Base-by-base conservation (phyloP, 2,113 vertebrate species). In the Anser cygnoides region DNA sequence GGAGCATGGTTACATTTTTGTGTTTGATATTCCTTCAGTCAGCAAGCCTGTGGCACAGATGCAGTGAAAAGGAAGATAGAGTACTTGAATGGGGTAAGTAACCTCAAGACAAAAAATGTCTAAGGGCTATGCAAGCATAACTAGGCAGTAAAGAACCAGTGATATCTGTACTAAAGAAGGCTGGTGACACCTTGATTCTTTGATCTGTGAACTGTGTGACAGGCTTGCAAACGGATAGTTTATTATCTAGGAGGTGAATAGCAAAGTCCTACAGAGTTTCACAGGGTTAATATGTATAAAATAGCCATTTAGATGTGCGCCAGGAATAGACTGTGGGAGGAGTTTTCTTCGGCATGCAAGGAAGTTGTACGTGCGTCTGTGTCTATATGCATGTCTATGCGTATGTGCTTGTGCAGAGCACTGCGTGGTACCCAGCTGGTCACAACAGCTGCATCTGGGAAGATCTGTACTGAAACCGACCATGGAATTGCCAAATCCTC, bases 131-230 rank as follows among this genome's bases (percentile, higher is more conserved):
- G 87, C 86, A 96, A 97, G 92, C 92, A 97, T 96, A 97, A 96
- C 89, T 92, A 84, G 93, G 88, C 85, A 92, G 92, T 91, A 97
- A 97, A 98, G 95, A 96, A 98, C 67, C 95, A 97, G 93, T 89
- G 83, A 97, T 96, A 95, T 97, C 97, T 98, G 96, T 95, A 97
- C 97, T 98, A 98, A 93, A 93, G 94, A 96, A 96, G 50, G 83
- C 95, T 95, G 80, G 90, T 98, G 97, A 94, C 94, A 98, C 96
- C 96, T 97, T 97, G 93, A 97, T 97, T 97, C 97, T 98, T 98
- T 98, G 96, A 97, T 98, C 97, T 97, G 87, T 96, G 97, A 98
- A 98, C 97, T 97, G 97, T 95, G 96, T 94, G 93, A 95, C 87
- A 96, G 94, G 85, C 95, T 97, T 98, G 95, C 93, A 97, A 97